These are phyloP conservation scores for Drosophila kanapiae DNA, from an alignment of 1,140 invertebrate species.

Conservation along the genomic window DNA sequence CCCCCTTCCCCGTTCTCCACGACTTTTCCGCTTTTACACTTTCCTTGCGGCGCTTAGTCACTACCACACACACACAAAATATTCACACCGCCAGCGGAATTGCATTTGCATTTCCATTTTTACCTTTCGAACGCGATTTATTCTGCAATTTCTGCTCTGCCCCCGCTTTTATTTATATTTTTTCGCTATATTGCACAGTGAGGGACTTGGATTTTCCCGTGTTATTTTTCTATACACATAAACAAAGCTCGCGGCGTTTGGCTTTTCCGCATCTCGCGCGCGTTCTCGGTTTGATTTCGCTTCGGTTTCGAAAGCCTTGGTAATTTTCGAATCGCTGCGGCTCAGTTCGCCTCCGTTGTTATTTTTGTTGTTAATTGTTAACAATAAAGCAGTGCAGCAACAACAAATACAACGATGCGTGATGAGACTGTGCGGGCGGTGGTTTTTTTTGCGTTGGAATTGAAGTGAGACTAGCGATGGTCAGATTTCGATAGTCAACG, in stretches of 20 bases:
- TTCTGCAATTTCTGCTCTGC: constrained; percentile 35
- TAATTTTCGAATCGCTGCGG: constrained; percentile 6
- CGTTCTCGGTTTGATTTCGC: constrained; percentile 9
- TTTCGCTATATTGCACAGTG: constrained; percentile 24
- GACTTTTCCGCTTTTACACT: constrained; percentile 38
- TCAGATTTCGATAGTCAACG: too few species aligned
- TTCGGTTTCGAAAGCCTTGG: constrained; percentile 8
- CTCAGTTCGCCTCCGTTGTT: constrained; percentile 3
- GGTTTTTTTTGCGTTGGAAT: constrained; percentile 10
- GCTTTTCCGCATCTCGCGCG: constrained; percentile 55
- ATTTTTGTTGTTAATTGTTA: constrained; percentile 36
- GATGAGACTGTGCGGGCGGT: constrained; percentile 17
- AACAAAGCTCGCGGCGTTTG: constrained; percentile 52
- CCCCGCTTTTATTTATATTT: constrained; percentile 27
- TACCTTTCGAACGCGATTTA: constrained; percentile 46
- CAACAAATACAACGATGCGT: constrained; percentile 30
- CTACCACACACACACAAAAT: constrained; percentile 22
- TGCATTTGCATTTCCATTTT: constrained; percentile 31
- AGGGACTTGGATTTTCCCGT: constrained; percentile 46
- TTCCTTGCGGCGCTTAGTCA: constrained; percentile 30
- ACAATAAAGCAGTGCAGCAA: constrained; percentile 21
- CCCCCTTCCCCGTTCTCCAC: constrained; percentile 7
- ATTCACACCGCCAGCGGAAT: constrained; percentile 32
- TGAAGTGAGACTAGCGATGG: too few species aligned
- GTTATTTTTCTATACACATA: constrained; percentile 55